Base-by-base conservation (phyloP, 2,888 invertebrate species). In the Phrixothrix hirtus region DNA sequence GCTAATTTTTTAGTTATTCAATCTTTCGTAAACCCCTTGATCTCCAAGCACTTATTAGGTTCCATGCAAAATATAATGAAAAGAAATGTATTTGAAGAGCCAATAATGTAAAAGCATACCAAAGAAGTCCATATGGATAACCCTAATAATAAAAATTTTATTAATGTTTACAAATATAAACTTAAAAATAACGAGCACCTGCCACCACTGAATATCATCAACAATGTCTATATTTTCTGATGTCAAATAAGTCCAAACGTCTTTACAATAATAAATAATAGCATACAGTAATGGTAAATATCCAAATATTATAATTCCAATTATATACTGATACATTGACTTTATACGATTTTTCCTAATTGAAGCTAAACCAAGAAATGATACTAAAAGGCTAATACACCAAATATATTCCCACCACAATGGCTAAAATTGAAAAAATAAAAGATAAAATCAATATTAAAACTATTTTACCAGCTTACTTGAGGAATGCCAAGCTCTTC, bases 361-460 rank as follows among this genome's bases (percentile, higher is more conserved):
- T 27, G 96, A 92, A 21, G 91, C 85, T 42, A 95, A 79, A 2
- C 92, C 95, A 49, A 95, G 78, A 75, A 95, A 87, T 9, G 92
- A 90, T 27, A 92, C 81, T 21, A 92, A 74, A 48, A 95, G 78
- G 64, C 95, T 94, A 13, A 86, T 76, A 62, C 92, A 86, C 95
- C 96, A 97, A 65, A 90, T 83, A 75, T 94, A 96, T 76, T 97
- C 96, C 96, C 96, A 97, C 78, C 86, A 83, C 35, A 90, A 77
- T 1, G 93, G 92, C 85, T 89, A 78, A 44, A 81, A 83, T 34
- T 52, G 11, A 25, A 15, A 38, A 27, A n/a, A n/a, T n/a, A n/a
- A n/a, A n/a, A n/a, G n/a, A n/a, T n/a, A n/a, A n/a, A n/a, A n/a
- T n/a, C n/a, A n/a, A n/a, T n/a, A n/a, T n/a, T n/a, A n/a, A n/a